A percentile compares a stretch with the other conserved stretches of the same genome.
Evolutionary conservation across 2,797 vertebrate species (phyloP).

Genomic region (Siniperca undulata): DNA sequence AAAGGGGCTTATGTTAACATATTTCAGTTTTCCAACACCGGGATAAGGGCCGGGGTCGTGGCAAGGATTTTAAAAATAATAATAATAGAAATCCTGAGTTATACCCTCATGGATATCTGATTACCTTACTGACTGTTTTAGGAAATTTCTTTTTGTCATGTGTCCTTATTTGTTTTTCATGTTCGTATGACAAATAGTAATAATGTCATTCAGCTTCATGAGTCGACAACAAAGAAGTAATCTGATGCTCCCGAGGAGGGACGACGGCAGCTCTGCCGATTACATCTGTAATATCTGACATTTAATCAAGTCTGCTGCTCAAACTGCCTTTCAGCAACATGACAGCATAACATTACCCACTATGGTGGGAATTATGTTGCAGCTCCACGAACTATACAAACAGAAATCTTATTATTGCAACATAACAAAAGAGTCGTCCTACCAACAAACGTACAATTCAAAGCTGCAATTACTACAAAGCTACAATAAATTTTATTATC

Average conservation of each 20-base stretch:
- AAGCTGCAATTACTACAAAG: too few relatives aligned
- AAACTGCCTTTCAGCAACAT: slow-evolving; percentile 3
- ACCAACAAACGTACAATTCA: too few relatives aligned
- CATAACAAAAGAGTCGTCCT: not conserved
- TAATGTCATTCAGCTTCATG: not conserved
- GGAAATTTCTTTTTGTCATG: not conserved
- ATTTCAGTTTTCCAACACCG: not conserved
- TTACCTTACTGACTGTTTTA: not conserved
- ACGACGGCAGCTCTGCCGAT: slow-evolving; percentile 19
- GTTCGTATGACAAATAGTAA: slow-evolving; percentile 9
- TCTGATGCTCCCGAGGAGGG: slow-evolving; percentile 14
- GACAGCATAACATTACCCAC: slow-evolving; percentile 13
- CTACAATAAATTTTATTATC: too few relatives aligned
- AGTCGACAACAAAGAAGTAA: slow-evolving; percentile 14
- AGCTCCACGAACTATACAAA: not conserved
- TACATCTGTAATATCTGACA: slow-evolving; percentile 35
- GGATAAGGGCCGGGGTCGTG: too few relatives aligned
- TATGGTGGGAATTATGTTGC: not conserved
- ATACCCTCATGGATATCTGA: not conserved
- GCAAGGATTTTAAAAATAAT: not conserved
- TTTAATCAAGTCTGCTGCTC: slow-evolving; percentile 38
- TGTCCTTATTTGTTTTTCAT: not conserved
- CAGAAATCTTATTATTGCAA: not conserved
- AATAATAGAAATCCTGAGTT: not conserved
- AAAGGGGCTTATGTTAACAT: not conserved